Evolutionary conservation across 1,140 invertebrate species (phyloP), one percentile per base, ranked within the genome.

Genomic region (Littorina saxatilis): DNA sequence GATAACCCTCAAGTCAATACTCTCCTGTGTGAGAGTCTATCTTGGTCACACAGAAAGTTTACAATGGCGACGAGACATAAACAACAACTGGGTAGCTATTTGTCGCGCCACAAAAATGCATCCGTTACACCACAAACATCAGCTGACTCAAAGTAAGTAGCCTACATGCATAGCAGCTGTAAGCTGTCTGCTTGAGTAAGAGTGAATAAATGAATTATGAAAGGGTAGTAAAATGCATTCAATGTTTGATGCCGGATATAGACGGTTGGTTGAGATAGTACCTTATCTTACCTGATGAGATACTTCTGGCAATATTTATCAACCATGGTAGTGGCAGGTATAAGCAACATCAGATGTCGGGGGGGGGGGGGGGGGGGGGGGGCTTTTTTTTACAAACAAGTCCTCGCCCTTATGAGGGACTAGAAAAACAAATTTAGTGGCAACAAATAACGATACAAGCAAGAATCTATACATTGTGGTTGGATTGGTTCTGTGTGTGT

Each of bases 21-120:
- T 63, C 61, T 63, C 5, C 5, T 11, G 13, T 63, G 29, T 7
- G 4, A 15, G 15, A 63, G 61, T 63, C 9, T 13, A 29, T 23
- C 32, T 63, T 2, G 20, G 39, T 73, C 35, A 23, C n/a, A 43
- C 13, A 29, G 13, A 29, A 39, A 47, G 70, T 73, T 43, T 43
- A 73, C 70, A 73, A 43, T 40, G 73, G 43, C 73, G 50, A 52
- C 73, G 43, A 52, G 73, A 75, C 73, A 75, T 20, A 52, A 52
- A 55, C 73, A 75, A 55, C 73, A 75, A 52, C 73, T 75, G 3
- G 29, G 13, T 15, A 32, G 23, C 27, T 75, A 75, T 23, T 75
- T 75, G 35, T 20, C 43, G 4, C 50, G 29, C n/a, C 73, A 75
- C 32, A 75, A 52, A n/a, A n/a, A n/a, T n/a, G n/a, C n/a, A n/a